phyloP scores from a whole-genome alignment of 2,113 vertebrate genomes.

The Paracyprichromis sp. region DNA sequence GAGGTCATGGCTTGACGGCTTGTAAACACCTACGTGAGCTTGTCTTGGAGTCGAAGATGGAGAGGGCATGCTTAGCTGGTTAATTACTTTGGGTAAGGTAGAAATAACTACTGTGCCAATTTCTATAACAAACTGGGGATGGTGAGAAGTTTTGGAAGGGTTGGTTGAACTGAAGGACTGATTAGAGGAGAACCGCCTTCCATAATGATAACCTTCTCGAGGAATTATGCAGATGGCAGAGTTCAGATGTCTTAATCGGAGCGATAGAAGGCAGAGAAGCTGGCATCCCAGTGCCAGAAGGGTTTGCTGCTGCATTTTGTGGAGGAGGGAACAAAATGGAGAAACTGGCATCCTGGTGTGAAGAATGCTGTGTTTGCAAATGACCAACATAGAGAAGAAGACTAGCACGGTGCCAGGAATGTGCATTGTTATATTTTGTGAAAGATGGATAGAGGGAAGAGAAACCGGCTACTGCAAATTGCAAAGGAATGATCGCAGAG shows the following conservation, averaged over 20 bases:
- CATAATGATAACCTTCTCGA: background rate
- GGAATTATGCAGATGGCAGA: background rate
- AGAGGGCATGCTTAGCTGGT: background rate
- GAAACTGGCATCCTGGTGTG: background rate
- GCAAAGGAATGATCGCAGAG: background rate
- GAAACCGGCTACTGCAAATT: background rate
- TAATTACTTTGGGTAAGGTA: background rate
- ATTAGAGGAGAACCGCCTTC: background rate
- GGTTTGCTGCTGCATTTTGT: background rate
- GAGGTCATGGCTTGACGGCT: background rate
- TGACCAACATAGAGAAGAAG: background rate
- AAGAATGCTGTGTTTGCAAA: background rate
- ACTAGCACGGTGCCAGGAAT: background rate
- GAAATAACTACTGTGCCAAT: background rate
- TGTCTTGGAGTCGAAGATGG: background rate
- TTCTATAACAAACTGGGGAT: background rate
- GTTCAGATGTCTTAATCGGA: background rate
- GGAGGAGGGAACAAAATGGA: background rate
- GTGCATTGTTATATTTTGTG: background rate
- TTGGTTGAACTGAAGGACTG: background rate
- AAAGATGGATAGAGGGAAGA: background rate
- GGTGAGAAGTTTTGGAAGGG: background rate
- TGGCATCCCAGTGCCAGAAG: background rate
- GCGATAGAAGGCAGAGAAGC: background rate
- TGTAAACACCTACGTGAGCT: background rate